Evolutionary conservation across 2,797 vertebrate genomes (phyloP).

Genomic region (Sparidentex hasta): DNA sequence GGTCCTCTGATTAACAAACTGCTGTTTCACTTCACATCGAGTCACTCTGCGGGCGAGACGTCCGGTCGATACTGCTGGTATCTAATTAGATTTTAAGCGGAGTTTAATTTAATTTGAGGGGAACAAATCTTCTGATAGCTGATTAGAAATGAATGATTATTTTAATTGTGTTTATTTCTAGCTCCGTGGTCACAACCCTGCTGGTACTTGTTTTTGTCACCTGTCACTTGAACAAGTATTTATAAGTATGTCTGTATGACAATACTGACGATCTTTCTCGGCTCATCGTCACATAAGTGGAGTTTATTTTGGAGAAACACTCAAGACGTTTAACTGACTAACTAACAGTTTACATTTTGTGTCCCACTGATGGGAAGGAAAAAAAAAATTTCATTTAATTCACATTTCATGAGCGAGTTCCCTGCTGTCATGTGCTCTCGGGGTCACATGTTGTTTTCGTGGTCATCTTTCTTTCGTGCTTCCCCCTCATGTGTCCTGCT

Average conservation of each 20-base stretch:
- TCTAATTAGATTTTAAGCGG: slow-evolving; percentile 9
- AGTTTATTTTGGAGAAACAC: background rate
- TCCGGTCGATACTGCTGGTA: slow-evolving; percentile 14
- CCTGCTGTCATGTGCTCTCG: background rate
- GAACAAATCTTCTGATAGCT: slow-evolving; percentile 6
- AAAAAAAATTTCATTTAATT: too few relatives aligned
- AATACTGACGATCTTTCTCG: background rate
- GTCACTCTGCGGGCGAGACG: background rate
- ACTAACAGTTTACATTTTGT: background rate
- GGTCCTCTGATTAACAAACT: slow-evolving; percentile 8
- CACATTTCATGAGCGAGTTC: too few relatives aligned
- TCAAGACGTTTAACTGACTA: too few relatives aligned
- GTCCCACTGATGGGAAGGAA: background rate
- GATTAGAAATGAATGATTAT: background rate
- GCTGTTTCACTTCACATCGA: slow-evolving; percentile 6
- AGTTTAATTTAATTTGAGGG: slow-evolving; percentile 7
- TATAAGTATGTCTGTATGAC: background rate
- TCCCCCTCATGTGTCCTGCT: background rate
- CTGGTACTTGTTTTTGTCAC: background rate
- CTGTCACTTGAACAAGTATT: background rate
- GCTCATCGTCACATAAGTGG: background rate
- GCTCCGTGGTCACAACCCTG: background rate
- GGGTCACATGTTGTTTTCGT: background rate
- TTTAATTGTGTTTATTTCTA: slow-evolving; percentile 1
- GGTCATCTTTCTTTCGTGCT: background rate